Evolutionary conservation across 2,797 vertebrate species (phyloP).

Genomic region (Syngnathus rostellatus): DNA sequence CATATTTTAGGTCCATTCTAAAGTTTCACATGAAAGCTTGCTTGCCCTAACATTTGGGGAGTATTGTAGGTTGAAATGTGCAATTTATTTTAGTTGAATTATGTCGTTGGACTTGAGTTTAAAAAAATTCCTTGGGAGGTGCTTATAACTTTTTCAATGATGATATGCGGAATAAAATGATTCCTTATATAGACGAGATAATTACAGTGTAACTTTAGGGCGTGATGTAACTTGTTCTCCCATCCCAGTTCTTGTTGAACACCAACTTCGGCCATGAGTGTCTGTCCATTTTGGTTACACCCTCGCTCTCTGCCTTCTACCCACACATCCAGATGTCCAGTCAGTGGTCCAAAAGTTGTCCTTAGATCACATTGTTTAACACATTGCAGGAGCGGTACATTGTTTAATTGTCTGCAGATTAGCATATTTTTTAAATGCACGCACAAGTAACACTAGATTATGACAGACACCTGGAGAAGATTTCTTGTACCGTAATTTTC

Average conservation of each 20-base stretch:
- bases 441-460: constrained; percentile 15
- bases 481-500: background rate
- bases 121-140: background rate
- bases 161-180: constrained; percentile 23
- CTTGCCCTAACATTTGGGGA: no score
- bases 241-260: constrained; percentile 43
- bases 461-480: constrained; percentile 19
- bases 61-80: no score
- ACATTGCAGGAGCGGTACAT: constrained; percentile 25
- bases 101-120: no score
- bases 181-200: constrained; percentile 46
- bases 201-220: constrained; percentile 31
- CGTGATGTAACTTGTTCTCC: constrained; percentile 52
- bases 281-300: constrained; percentile 15
- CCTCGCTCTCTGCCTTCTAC: constrained; percentile 36
- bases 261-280: constrained; percentile 57
- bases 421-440: background rate
- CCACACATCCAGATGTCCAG: constrained; percentile 39
- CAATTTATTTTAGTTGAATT: no score
- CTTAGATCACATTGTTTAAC: constrained; percentile 18
- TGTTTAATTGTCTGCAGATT: constrained; percentile 47
- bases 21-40: no score
- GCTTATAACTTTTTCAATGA: constrained; percentile 32
- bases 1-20: no score
- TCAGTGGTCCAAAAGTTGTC: constrained; percentile 16